A percentile compares a stretch with the other conserved stretches of the same genome.
These are phyloP conservation scores for Tenthredo notha DNA, from an alignment of 2,888 invertebrate species.

Conservation along the genomic window DNA sequence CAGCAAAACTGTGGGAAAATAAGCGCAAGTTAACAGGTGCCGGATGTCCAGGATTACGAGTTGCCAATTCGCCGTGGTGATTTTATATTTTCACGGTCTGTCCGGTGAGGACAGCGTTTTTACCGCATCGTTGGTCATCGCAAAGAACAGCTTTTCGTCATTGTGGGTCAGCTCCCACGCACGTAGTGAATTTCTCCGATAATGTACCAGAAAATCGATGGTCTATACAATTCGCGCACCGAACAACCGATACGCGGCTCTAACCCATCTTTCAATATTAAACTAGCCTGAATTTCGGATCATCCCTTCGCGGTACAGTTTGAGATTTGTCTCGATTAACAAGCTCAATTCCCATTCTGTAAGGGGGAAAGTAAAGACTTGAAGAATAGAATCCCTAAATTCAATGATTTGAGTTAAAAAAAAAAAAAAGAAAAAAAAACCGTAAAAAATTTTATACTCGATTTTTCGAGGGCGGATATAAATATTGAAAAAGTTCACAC, in stretches of 20 bases:
- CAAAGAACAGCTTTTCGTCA: not conserved
- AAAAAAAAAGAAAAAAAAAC: slow-evolving; percentile 7
- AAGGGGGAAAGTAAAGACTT: not conserved
- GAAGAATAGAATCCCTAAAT: not conserved
- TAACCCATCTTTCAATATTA: not conserved
- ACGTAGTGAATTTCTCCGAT: slow-evolving; percentile 28
- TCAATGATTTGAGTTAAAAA: not conserved
- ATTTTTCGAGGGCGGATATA: not conserved
- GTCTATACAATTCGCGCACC: not conserved
- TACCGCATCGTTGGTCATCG: slow-evolving; percentile 56
- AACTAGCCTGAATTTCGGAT: not conserved
- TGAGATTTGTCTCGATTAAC: slow-evolving; percentile 45
- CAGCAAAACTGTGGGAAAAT: slow-evolving; percentile 22
- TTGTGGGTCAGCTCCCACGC: slow-evolving; percentile 33
- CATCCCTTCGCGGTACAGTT: slow-evolving; percentile 28
- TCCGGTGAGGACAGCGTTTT: slow-evolving; percentile 55
- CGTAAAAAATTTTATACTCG: not conserved
- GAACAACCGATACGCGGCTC: not conserved
- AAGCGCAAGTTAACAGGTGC: slow-evolving; percentile 67
- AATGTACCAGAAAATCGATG: slow-evolving; percentile 38
- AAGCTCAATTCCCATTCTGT: not conserved
- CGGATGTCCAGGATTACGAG: slow-evolving; percentile 71
- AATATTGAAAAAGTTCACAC: not conserved
- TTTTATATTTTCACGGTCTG: slow-evolving; percentile 65
- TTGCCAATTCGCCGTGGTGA: slow-evolving; percentile 67